Percentiles rank a stretch among this genome's conserved stretches.
phyloP scores from a whole-genome alignment of 2,797 vertebrate species.

The Melanotaenia parkinsoni region DNA sequence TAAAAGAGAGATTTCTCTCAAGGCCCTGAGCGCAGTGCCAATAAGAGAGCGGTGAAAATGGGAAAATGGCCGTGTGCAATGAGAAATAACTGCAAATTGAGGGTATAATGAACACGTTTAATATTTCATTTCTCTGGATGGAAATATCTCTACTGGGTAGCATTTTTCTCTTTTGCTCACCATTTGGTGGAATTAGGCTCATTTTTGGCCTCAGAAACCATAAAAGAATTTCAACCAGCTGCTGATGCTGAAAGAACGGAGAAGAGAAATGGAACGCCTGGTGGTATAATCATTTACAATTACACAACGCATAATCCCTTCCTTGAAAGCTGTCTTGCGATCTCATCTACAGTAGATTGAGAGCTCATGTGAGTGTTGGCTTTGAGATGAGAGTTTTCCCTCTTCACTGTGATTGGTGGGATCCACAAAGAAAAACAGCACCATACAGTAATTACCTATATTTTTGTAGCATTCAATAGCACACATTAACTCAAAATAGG shows the following conservation, averaged over 20 bases:
- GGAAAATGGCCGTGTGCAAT: conserved; percentile 82
- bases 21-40: conserved; percentile 81
- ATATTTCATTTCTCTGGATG: conserved; percentile 87
- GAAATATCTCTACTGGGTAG: conserved; percentile 80
- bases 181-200: conserved; percentile 75
- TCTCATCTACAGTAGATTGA: conserved; percentile 69
- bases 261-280: conserved; percentile 48
- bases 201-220: conserved; percentile 70
- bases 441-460: conserved; percentile 39
- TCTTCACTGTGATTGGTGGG: conserved; percentile 39
- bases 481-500: conserved; percentile 52
- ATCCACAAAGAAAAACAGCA: conserved; percentile 25
- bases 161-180: conserved; percentile 61
- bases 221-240: conserved; percentile 78
- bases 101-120: conserved; percentile 89
- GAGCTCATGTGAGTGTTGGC: conserved; percentile 69
- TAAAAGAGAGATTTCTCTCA: conserved; percentile 88
- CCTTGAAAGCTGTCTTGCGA: conserved; percentile 48
- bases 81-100: conserved; percentile 88
- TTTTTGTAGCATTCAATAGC: conserved; percentile 49
- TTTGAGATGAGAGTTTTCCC: conserved; percentile 57
- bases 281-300: conserved; percentile 84
- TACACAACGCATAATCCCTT: conserved; percentile 77
- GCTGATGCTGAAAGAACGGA: conserved; percentile 56
- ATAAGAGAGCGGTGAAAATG: conserved; percentile 81